Evolutionary conservation across 2,888 invertebrate genomes (phyloP), one percentile per base, ranked within the genome.

Genomic region (Lepidonotus clava): DNA sequence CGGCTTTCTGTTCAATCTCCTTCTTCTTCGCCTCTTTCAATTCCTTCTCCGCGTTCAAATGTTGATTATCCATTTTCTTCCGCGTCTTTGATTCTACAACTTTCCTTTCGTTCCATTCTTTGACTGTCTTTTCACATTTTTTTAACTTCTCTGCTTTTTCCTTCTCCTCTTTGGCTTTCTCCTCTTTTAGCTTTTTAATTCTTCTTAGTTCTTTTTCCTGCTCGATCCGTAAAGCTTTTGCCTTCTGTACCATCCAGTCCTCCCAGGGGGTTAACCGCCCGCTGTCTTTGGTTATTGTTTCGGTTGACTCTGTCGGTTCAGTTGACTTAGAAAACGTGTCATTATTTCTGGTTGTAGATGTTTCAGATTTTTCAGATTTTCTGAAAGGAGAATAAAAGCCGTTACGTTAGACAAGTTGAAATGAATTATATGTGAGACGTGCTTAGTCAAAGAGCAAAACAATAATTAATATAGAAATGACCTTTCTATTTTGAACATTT

Each of bases 231-330:
- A 92, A 91, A 51, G 91, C 90, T 87, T 92, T 91, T 0, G 92
- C 92, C 88, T 93, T 93, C 66, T 90, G 88, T 76, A 93, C 90
- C 0, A 93, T 86, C 93, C 93, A 93, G 46, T 90, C 89, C 89
- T 93, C 93, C 93, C 93, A 93, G 36, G 92, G 89, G 86, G 85
- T 89, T 88, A 80, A 88, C 89, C 89, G 86, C 88, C 40, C 71
- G 24, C 38, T 71, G 36, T n/a, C n/a, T n/a, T n/a, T n/a, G n/a
- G n/a, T n/a, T n/a, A n/a, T n/a, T n/a, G n/a, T n/a, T n/a, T n/a
- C n/a, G n/a, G n/a, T n/a, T n/a, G n/a, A n/a, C n/a, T n/a, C n/a
- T n/a, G n/a, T n/a, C n/a, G n/a, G n/a, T n/a, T n/a, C n/a, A n/a
- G n/a, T n/a, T n/a, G n/a, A n/a, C n/a, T n/a, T n/a, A n/a, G n/a